Percentiles rank a stretch among this genome's conserved stretches.
Evolutionary conservation across 2,888 invertebrate genomes (phyloP).

Genomic region (Volucella inanis): DNA sequence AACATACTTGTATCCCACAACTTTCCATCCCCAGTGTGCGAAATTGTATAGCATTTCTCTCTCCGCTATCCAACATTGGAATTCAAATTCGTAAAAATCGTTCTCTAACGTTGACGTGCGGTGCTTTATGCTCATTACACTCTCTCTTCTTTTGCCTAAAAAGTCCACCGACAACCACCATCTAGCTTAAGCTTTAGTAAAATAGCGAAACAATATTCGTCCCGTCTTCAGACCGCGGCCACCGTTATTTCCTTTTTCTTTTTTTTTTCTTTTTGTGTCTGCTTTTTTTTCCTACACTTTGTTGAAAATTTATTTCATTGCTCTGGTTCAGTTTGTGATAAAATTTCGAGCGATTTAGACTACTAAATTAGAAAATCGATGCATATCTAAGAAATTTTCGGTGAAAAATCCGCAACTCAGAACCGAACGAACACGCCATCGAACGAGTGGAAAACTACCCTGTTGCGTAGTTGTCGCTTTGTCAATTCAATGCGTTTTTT

Average conservation of each 20-base stretch:
- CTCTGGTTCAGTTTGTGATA: slow-evolving; percentile 81
- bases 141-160: slow-evolving; percentile 27
- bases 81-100: slow-evolving; percentile 6
- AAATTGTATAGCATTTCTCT: neutral
- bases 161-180: slow-evolving; percentile 8
- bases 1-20: neutral
- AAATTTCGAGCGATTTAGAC: slow-evolving; percentile 81
- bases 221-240: slow-evolving; percentile 23
- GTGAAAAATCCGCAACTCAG: slow-evolving; percentile 25
- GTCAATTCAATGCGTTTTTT: too few relatives aligned
- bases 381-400: slow-evolving; percentile 24
- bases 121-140: slow-evolving; percentile 5
- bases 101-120: slow-evolving; percentile 27
- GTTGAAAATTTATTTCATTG: slow-evolving; percentile 58
- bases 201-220: slow-evolving; percentile 26
- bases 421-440: neutral
- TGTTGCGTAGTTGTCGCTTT: slow-evolving; percentile 10
- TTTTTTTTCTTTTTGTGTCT: slow-evolving; percentile 39
- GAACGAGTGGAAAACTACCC: slow-evolving; percentile 31
- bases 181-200: too few relatives aligned
- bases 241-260: slow-evolving; percentile 45
- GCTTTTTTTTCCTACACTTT: slow-evolving; percentile 48
- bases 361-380: slow-evolving; percentile 74
- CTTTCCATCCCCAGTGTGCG: slow-evolving; percentile 26
- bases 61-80: slow-evolving; percentile 23